Conservation (phyloP, 1,140 invertebrate genomes). For the Papilio machaon region DNA sequence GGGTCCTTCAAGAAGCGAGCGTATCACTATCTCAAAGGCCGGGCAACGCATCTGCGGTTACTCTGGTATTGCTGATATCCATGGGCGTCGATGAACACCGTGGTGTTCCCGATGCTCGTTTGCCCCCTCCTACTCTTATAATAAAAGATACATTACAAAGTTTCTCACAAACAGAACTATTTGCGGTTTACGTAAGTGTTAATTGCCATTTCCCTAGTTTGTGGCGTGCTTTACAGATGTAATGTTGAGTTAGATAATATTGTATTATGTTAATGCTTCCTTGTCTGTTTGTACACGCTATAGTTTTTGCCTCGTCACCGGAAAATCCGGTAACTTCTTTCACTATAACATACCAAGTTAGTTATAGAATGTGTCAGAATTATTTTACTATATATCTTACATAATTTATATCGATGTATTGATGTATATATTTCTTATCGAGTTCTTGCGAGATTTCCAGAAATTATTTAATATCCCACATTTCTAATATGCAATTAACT, state of each 20-base stretch:
- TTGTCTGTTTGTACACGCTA: not conserved
- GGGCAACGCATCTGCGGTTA: too few species aligned
- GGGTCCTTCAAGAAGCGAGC: too few species aligned
- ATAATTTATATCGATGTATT: too few species aligned
- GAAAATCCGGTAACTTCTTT: slow-evolving; percentile 29
- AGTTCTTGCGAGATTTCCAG: not conserved
- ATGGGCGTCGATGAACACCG: too few species aligned
- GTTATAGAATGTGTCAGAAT: not conserved
- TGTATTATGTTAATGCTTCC: slow-evolving; percentile 8
- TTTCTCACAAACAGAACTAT: not conserved
- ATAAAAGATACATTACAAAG: not conserved
- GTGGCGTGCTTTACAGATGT: not conserved
- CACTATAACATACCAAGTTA: not conserved
- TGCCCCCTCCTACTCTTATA: too few species aligned
- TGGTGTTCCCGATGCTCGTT: too few species aligned
- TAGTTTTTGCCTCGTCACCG: slow-evolving; percentile 2
- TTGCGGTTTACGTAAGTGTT: slow-evolving; percentile 20
- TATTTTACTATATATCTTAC: not conserved
- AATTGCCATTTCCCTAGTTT: slow-evolving; percentile 13
- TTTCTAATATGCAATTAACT: too few species aligned
- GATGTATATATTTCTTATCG: not conserved
- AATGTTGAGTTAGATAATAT: slow-evolving; percentile 19
- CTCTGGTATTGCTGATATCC: too few species aligned
- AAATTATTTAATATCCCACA: too few species aligned
- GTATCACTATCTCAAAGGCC: too few species aligned